Percentiles rank a stretch among this genome's conserved stretches.
These are phyloP conservation scores for Sorex maritimensis DNA, from an alignment of 2,797 vertebrate species.

Conservation along the genomic window DNA sequence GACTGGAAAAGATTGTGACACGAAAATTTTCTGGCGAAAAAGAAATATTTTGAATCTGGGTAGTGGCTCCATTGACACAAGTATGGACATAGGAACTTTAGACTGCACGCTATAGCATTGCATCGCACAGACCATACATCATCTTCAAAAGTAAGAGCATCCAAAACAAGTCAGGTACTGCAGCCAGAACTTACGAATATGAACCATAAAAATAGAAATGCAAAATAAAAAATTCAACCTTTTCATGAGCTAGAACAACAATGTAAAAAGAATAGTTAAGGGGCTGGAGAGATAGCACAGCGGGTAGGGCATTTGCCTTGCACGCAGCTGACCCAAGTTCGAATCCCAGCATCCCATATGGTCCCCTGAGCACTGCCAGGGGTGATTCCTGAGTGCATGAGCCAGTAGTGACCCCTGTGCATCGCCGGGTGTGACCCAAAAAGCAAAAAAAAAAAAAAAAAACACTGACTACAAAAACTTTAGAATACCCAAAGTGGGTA, in stretches of 20 bases:
- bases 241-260: neutral
- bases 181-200: constrained; percentile 57
- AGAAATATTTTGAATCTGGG: constrained; percentile 20
- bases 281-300: no score
- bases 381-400: no score
- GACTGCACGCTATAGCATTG: neutral
- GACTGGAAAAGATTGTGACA: neutral
- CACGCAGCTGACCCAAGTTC: no score
- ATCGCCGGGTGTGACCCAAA: no score
- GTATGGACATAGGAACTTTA: neutral
- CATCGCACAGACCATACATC: neutral
- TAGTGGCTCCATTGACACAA: neutral
- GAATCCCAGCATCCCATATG: no score
- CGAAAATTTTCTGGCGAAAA: constrained; percentile 3
- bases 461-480: constrained; percentile 39
- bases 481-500: constrained; percentile 2
- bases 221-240: constrained; percentile 5
- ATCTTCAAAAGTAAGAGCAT: constrained; percentile 66
- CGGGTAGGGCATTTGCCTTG: no score
- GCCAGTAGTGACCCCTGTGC: no score
- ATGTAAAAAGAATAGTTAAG: neutral
- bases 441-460: neutral
- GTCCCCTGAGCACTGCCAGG: no score
- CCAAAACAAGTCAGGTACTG: constrained; percentile 6
- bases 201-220: constrained; percentile 7